Evolutionary conservation across 2,888 invertebrate species (phyloP).

Genomic region (Athrips mouffetella): DNA sequence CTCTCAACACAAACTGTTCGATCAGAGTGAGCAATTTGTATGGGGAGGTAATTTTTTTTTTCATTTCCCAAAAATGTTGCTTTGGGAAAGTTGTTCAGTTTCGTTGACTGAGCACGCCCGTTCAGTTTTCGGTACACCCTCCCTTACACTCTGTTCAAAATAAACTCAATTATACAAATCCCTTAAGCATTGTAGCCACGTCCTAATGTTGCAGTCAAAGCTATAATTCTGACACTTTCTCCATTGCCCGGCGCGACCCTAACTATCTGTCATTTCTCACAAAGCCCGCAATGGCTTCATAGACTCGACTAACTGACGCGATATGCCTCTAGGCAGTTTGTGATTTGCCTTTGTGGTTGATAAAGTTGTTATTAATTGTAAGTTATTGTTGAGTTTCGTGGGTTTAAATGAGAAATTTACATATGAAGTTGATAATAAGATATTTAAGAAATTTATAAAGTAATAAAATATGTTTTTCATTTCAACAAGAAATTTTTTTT

Average conservation of each 20-base stretch:
- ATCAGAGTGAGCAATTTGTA: no score
- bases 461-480: no score
- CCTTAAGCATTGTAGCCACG: background rate
- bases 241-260: constrained; percentile 45
- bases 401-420: background rate
- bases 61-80: no score
- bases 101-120: no score
- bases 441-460: background rate
- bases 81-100: no score
- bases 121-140: no score
- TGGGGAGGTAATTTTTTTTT: no score
- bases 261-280: constrained; percentile 30
- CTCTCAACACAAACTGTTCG: no score
- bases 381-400: background rate
- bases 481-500: no score
- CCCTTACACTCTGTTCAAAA: no score
- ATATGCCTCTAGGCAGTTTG: background rate
- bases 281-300: background rate
- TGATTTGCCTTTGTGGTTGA: constrained; percentile 1
- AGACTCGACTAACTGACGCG: background rate
- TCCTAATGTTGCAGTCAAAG: constrained; percentile 32
- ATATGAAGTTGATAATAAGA: background rate
- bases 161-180: no score
- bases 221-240: constrained; percentile 63
- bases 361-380: background rate